Percentiles rank a stretch among this genome's conserved stretches.
phyloP scores from a whole-genome alignment of 2,113 vertebrate species.

The Diphyllodes magnificus region DNA sequence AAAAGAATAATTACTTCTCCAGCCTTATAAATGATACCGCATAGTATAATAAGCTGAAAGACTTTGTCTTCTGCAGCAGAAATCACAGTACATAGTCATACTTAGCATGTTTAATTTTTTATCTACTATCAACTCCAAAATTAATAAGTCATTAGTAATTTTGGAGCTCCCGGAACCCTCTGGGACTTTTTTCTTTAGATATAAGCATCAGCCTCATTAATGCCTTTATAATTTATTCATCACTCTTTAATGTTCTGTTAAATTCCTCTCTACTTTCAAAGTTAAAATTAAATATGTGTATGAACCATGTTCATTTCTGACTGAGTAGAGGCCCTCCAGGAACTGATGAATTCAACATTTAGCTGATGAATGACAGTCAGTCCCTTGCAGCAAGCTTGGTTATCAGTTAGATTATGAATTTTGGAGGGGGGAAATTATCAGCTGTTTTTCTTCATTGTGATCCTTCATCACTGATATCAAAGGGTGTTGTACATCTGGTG shows the following conservation, averaged over 20 bases:
- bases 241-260: constrained; percentile 42
- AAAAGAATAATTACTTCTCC: neutral
- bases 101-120: constrained; percentile 35
- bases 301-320: constrained; percentile 13
- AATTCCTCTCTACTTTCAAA: constrained; percentile 22
- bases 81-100: neutral
- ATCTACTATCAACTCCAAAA: constrained; percentile 41
- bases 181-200: constrained; percentile 31
- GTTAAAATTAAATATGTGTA: constrained; percentile 21
- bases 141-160: constrained; percentile 49
- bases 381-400: neutral
- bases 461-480: neutral
- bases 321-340: neutral
- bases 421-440: neutral
- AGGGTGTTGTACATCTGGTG: neutral
- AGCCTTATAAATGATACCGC: neutral
- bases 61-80: neutral
- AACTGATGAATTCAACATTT: neutral
- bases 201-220: constrained; percentile 27
- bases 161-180: neutral
- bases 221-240: constrained; percentile 51
- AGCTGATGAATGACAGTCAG: neutral
- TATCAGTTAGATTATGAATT: neutral
- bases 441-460: neutral
- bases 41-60: neutral